Evolutionary conservation across 1,140 invertebrate species (phyloP), one percentile per base, ranked within the genome.

Genomic region (Temnothorax curvispinosus): DNA sequence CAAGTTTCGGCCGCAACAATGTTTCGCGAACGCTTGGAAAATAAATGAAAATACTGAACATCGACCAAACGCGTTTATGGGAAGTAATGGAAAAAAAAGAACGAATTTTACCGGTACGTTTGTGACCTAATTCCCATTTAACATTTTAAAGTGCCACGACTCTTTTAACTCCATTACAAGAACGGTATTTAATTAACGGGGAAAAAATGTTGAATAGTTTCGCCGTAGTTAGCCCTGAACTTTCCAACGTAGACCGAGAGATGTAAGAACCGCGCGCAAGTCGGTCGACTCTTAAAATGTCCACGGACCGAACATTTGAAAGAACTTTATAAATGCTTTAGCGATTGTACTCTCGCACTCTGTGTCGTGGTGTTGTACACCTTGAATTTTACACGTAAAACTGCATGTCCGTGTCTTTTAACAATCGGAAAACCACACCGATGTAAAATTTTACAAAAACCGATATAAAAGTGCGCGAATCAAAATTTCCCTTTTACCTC

Each of bases 31-130:
- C 41, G 56, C 21, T 84, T 50, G 69, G 32, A 60, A 82, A 72
- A 82, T 82, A 82, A 75, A 84, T 75, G 80, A 75, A 84, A 84
- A 84, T 74, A 84, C 69, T 35, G 80, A 58, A 81, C 78, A 72
- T 38, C 18, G 67, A 7, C 80, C 27, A 50, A 60, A 47, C 27
- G n/a, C 80, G 32, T 60, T 81, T 81, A 81, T 81, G 21, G 21
- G 41, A 35, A 15, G 41, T 82, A 74, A 82, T 74, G 69, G 32
- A n/a, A 74, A 82, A 74, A 84, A 84, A 72, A 82, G 74, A 81
- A 84, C 32, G 80, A 84, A 32, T 75, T 84, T 84, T 60, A 75
- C 80, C 80, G 69, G 41, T 74, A 74, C 69, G 69, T 74, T 75
- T 84, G 80, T 38, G 69, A 84, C 80, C 69, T 41, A 84, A 84